Evolutionary conservation across 92 coral and sea anemone species (phyloP).

Genomic region (Umimayanthus chanpuru): DNA sequence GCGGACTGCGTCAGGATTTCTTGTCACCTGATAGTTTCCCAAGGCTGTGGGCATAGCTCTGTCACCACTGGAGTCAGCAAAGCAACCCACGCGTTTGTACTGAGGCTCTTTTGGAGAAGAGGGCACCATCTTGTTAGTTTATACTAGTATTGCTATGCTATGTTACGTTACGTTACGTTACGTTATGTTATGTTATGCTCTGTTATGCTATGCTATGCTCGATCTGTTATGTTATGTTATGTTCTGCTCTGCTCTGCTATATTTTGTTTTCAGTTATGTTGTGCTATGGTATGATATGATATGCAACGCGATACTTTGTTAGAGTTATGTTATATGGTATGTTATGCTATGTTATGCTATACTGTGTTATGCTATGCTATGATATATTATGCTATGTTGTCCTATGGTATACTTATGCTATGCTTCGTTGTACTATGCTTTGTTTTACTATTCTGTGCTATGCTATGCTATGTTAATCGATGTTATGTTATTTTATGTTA

Average conservation of each 20-base stretch:
- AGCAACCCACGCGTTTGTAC: slow-evolving; percentile 21
- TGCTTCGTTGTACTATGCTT: not conserved
- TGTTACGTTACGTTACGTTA: too few species aligned
- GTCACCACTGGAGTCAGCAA: slow-evolving; percentile 1
- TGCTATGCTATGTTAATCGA: too few species aligned
- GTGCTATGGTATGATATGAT: too few species aligned
- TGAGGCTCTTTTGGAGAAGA: not conserved
- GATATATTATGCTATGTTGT: not conserved
- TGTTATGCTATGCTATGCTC: not conserved
- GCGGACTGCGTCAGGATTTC: slow-evolving; percentile 17
- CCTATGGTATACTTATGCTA: not conserved
- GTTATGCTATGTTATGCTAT: not conserved
- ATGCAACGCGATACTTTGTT: not conserved
- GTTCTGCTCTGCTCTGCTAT: not conserved
- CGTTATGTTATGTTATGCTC: not conserved
- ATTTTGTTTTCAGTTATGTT: not conserved
- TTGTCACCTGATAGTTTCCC: slow-evolving; percentile 1
- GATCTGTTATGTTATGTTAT: not conserved
- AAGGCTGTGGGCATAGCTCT: slow-evolving; percentile 23
- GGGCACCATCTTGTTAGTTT: not conserved
- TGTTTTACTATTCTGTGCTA: too few species aligned
- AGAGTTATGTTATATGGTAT: too few species aligned
- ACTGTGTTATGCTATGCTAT: not conserved
- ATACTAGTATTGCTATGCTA: not conserved
- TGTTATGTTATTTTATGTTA: too few species aligned